Base-by-base conservation (phyloP, 2,113 vertebrate genomes). In the Tachuris rubrigastra region DNA sequence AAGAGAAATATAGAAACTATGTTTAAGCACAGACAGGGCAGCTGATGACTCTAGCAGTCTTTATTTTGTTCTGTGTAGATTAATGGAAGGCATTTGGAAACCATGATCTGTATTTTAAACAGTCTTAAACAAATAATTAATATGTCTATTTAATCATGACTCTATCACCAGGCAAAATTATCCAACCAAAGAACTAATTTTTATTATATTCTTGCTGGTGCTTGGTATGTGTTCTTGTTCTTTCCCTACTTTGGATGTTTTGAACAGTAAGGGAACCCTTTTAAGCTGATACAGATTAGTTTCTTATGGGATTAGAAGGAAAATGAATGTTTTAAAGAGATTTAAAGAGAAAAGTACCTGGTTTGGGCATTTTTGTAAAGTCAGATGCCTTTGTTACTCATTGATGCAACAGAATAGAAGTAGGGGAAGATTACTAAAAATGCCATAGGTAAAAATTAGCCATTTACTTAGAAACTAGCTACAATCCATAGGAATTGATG, bases 91-190 rank as follows among this genome's bases (percentile, higher is more conserved):
- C 9, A 16, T 68, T 83, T 86, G 66, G 39, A 86, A 94, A 71
- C 15, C 14, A 46, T 84, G 88, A 69, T 60, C 79, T 88, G 65
- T 86, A 93, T 95, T 94, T 94, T 82, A 84, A 84, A 88, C n/a
- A 87, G 47, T 72, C 19, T 69, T 87, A 87, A 89, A 88, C 86
- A 95, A 92, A 93, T 74, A 93, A 86, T 91, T 88, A 69, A 80
- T 71, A 33, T 27, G 28, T 20, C 47, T 78, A 77, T 86, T 93
- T 93, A 87, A 88, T 85, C 52, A n/a, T 44, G 59, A 63, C 27
- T 86, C 63, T 20, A 58, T 83, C 77, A 73, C 67, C 63, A 80
- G n/a, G 77, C 10, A 72, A 66, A 93, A 84, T 76, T 71, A 90
- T 65, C 50, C n/a, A 83, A 35, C 35, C 25, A 76, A 81, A 15